A percentile compares a stretch with the other conserved stretches of the same genome.
Evolutionary conservation across 2,797 vertebrate species (phyloP).

Genomic region (Sphaeramia orbicularis): DNA sequence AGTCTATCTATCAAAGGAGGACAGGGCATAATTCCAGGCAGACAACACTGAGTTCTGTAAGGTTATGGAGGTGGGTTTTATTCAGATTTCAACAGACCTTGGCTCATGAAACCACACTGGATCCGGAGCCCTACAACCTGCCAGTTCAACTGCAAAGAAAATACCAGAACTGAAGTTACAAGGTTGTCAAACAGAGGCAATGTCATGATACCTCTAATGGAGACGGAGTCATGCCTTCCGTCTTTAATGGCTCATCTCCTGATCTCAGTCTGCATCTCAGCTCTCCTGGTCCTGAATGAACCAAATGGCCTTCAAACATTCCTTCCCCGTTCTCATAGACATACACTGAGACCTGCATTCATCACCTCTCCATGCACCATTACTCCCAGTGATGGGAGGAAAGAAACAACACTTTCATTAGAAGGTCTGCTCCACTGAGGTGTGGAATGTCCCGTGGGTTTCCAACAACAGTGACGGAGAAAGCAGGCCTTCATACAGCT

Average conservation of each 20-base stretch:
- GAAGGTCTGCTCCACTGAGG: slow-evolving; percentile 74
- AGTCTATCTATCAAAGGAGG: slow-evolving; percentile 10
- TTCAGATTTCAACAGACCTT: slow-evolving; percentile 40
- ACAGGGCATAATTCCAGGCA: slow-evolving; percentile 13
- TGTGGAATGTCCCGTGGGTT: slow-evolving; percentile 80
- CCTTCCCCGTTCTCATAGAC: slow-evolving; percentile 68
- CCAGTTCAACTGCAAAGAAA: slow-evolving; percentile 44
- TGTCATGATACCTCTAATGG: slow-evolving; percentile 60
- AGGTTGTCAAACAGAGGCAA: slow-evolving; percentile 65
- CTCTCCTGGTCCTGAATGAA: slow-evolving; percentile 71
- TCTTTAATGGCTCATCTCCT: slow-evolving; percentile 63
- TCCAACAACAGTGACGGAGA: slow-evolving; percentile 74
- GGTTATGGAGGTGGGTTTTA: slow-evolving; percentile 32
- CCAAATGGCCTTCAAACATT: slow-evolving; percentile 70
- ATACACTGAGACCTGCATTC: slow-evolving; percentile 77
- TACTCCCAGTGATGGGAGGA: slow-evolving; percentile 80
- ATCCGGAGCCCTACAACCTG: slow-evolving; percentile 20
- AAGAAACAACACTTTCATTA: slow-evolving; percentile 84
- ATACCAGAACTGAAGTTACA: slow-evolving; percentile 35
- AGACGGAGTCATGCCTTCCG: slow-evolving; percentile 61
- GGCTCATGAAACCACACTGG: slow-evolving; percentile 20
- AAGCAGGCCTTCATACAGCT: slow-evolving; percentile 70
- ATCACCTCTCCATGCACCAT: slow-evolving; percentile 81
- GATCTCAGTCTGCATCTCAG: slow-evolving; percentile 70
- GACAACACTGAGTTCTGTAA: slow-evolving; percentile 9